Evolutionary conservation across 92 coral and sea anemone genomes (phyloP).

Genomic region (Porites cylindrica): DNA sequence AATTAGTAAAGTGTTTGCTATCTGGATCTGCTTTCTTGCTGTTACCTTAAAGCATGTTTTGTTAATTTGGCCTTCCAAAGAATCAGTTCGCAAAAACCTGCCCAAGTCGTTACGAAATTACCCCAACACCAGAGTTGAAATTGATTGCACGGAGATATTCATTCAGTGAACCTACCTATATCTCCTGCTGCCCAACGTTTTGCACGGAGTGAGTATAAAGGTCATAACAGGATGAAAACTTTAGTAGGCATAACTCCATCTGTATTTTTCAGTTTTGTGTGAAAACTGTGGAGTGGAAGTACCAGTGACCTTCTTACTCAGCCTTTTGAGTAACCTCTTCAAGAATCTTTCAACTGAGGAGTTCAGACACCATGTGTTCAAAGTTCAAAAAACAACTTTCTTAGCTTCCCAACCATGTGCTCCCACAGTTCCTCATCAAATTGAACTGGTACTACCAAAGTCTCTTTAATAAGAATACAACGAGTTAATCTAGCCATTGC

Average conservation of each 20-base stretch:
- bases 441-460: constrained; percentile 51
- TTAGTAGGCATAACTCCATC: constrained; percentile 5
- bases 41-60: not conserved
- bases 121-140: constrained; percentile 5
- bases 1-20: not conserved
- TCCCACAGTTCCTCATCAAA: constrained; percentile 56
- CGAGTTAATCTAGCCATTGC: constrained; percentile 38
- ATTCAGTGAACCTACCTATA: constrained; percentile 17
- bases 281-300: constrained; percentile 39
- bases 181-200: constrained; percentile 35
- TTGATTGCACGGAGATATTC: constrained; percentile 31
- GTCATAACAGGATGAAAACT: constrained; percentile 36
- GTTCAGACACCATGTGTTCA: constrained; percentile 51
- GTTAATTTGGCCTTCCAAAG: constrained; percentile 8
- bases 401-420: constrained; percentile 47
- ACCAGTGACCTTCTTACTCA: constrained; percentile 2
- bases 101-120: not conserved
- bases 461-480: constrained; percentile 55
- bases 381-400: constrained; percentile 38
- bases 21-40: constrained; percentile 30
- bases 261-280: constrained; percentile 20
- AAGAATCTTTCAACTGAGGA: constrained; percentile 36
- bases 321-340: not conserved
- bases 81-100: constrained; percentile 8
- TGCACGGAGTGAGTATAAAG: constrained; percentile 20